Evolutionary conservation across 37 sponge, comb jelly and placozoan genomes (phyloP).

Genomic region (Spongia lamella): DNA sequence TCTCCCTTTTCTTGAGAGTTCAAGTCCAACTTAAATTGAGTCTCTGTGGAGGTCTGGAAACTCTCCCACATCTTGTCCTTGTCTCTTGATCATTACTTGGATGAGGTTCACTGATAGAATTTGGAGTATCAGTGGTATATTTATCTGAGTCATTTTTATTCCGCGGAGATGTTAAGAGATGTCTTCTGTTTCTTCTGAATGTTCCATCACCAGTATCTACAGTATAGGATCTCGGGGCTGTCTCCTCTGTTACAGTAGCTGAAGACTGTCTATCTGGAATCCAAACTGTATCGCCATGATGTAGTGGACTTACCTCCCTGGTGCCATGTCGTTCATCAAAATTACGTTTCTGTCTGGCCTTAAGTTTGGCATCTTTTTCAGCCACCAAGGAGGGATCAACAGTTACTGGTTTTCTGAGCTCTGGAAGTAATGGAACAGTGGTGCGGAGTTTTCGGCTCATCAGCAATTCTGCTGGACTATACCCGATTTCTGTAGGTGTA

Average conservation of each 20-base stretch:
- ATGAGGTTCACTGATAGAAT: no score
- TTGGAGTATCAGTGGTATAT: no score
- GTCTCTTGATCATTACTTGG: no score
- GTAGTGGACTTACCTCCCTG: neutral
- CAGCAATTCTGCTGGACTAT: conserved; percentile 41
- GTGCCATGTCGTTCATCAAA: conserved; percentile 31
- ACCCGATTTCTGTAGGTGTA: conserved; percentile 35
- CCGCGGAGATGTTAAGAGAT: neutral
- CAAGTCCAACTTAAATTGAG: conserved; percentile 5
- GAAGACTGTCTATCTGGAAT: conserved; percentile 25
- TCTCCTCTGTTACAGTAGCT: conserved; percentile 14
- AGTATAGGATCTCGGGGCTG: conserved; percentile 27
- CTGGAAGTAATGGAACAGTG: conserved; percentile 26
- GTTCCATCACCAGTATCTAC: conserved; percentile 16
- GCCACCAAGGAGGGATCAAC: neutral
- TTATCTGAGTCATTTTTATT: no score
- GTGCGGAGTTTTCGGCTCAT: conserved; percentile 47
- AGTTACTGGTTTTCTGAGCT: conserved; percentile 14
- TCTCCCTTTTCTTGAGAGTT: no score
- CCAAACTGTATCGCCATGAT: conserved; percentile 26
- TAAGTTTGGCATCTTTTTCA: conserved; percentile 5
- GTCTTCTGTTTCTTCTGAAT: conserved; percentile 30
- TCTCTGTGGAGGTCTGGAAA: neutral
- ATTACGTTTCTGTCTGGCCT: conserved; percentile 12
- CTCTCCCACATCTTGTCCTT: neutral